These are phyloP conservation scores for Chrysomela aeneicollis DNA, from an alignment of 2,888 invertebrate genomes.

Conservation along the genomic window DNA sequence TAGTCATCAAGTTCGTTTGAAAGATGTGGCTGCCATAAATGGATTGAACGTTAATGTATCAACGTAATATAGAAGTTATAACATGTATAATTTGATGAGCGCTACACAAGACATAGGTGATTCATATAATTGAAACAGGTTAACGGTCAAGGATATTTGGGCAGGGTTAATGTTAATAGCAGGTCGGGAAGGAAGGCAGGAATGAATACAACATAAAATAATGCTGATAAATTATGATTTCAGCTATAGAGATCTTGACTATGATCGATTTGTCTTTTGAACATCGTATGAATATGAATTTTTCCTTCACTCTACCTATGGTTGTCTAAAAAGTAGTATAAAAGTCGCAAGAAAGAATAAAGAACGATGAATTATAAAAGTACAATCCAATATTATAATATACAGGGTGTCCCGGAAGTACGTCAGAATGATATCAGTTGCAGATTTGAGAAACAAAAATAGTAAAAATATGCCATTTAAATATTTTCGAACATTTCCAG, in stretches of 20 bases:
- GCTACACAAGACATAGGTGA: background rate
- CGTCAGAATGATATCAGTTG: too few species aligned
- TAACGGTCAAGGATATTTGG: constrained; percentile 3
- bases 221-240: background rate
- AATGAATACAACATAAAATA: too few species aligned
- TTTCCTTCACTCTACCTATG: too few species aligned
- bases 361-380: too few species aligned
- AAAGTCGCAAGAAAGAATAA: too few species aligned
- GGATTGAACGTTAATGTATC: constrained; percentile 6
- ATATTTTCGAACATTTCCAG: too few species aligned
- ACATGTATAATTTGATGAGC: background rate
- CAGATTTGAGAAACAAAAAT: too few species aligned
- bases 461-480: too few species aligned
- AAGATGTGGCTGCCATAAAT: constrained; percentile 5
- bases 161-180: background rate
- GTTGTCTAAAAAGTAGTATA: too few species aligned
- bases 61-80: background rate
- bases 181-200: background rate
- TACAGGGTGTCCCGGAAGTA: too few species aligned
- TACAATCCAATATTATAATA: too few species aligned
- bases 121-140: constrained; percentile 2
- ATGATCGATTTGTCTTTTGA: background rate
- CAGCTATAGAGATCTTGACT: background rate
- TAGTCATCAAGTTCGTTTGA: constrained; percentile 6
- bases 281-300: too few species aligned